These are phyloP conservation scores for Hemibagrus wyckioides DNA, from an alignment of 2,113 vertebrate species.

Conservation along the genomic window DNA sequence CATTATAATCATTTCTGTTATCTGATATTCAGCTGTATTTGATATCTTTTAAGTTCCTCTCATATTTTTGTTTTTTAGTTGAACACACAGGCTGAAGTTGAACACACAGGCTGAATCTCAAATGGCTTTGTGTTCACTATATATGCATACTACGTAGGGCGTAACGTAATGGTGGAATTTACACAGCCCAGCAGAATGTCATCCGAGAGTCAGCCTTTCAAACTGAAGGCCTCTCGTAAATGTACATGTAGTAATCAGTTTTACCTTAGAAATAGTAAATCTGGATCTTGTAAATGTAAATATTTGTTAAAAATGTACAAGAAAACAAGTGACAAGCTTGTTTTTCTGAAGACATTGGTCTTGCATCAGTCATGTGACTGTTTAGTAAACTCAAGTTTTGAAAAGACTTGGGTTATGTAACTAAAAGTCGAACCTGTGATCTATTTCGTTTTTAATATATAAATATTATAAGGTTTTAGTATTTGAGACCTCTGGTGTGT, in stretches of 20 bases:
- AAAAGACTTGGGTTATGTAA: neutral
- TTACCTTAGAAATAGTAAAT: too few relatives aligned
- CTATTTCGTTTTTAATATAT: neutral
- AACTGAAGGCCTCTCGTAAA: neutral
- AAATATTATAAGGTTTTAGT: neutral
- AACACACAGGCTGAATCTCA: neutral
- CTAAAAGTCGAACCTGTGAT: neutral
- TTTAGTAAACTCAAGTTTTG: neutral
- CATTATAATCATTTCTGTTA: neutral
- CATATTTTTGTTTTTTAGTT: too few relatives aligned
- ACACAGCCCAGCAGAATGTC: neutral
- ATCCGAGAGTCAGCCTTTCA: neutral
- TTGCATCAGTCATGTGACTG: neutral
- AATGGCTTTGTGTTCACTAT: neutral
- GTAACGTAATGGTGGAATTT: neutral
- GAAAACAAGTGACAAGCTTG: neutral
- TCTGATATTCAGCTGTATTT: neutral
- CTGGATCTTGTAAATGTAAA: too few relatives aligned
- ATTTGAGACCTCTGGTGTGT: neutral
- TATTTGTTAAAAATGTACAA: neutral
- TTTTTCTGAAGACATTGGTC: neutral
- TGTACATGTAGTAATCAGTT: too few relatives aligned
- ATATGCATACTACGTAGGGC: neutral
- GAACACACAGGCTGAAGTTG: neutral
- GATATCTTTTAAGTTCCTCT: neutral